A percentile compares a stretch with the other conserved stretches of the same genome.
phyloP scores from a whole-genome alignment of 2,888 invertebrate species.

The Ceraclea dissimilis region DNA sequence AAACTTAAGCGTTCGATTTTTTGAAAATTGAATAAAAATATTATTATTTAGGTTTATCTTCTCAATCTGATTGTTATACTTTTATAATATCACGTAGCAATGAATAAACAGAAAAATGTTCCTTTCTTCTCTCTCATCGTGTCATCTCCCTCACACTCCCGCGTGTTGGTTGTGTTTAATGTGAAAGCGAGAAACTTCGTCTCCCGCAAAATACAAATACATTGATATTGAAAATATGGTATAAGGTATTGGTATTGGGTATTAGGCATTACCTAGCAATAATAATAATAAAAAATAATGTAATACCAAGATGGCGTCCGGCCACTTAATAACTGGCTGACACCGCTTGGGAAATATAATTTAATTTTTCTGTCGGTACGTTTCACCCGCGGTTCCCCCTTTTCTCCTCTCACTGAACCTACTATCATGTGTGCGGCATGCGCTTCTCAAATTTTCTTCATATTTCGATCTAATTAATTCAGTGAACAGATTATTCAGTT shows the following conservation, averaged over 20 bases:
- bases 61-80: background rate
- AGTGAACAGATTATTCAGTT: no score
- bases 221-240: constrained; percentile 21
- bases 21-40: no score
- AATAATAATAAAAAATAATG: constrained; percentile 25
- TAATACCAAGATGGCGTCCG: constrained; percentile 46
- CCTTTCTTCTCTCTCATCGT: constrained; percentile 1
- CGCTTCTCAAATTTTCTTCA: background rate
- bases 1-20: no score
- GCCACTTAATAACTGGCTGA: constrained; percentile 54
- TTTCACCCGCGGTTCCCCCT: constrained; percentile 20
- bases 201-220: constrained; percentile 5
- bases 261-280: constrained; percentile 16
- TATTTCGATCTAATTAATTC: no score
- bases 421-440: background rate
- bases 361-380: constrained; percentile 42
- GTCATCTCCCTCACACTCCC: constrained; percentile 15
- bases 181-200: constrained; percentile 10
- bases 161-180: constrained; percentile 12
- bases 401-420: constrained; percentile 5
- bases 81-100: constrained; percentile 1
- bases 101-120: constrained; percentile 8
- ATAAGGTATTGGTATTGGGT: background rate
- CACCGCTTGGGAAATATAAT: constrained; percentile 53
- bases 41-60: background rate